Base-by-base conservation (phyloP, 2,113 vertebrate genomes). In the Leucopsar rothschildi region DNA sequence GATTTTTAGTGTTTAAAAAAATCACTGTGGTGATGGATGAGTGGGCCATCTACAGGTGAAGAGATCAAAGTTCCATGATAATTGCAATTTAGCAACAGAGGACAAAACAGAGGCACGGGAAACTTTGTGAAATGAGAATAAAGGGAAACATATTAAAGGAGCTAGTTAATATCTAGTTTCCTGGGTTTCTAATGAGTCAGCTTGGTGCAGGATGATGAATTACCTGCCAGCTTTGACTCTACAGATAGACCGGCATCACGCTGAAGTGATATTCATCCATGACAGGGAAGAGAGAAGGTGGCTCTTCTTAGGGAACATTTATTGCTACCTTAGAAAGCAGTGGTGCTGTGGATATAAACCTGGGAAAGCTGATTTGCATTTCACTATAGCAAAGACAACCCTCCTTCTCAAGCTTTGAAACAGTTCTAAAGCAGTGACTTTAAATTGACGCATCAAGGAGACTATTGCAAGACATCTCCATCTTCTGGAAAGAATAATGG, bases 61-160 rank as follows among this genome's bases (percentile, higher is more conserved):
- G 68, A 93, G 85, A 73, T 80, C 71, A 90, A 94, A 95, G 79
- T 82, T 64, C 37, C 68, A 44, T 47, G 52, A 90, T 93, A 92
- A 96, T 92, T 90, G 83, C 66, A 96, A 90, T 94, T 92, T 94
- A 92, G 63, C 42, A 77, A 80, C 45, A 87, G 88, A 85, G 47
- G 75, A 87, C 75, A 66, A 91, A 97, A 87, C 23, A 82, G 89
- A 93, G 82, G 35, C 63, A 94, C 44, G 6, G 71, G 42, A 91
- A 91, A 70, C 47, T 94, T 78, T 59, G 73, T 95, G 70, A 95
- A 96, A 90, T 77, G 27, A 92, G 66, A 91, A 86, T 87, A 91
- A 91, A 75, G 40, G 47, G 56, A 93, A 86, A 80, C 13, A 21
- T 59, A 80, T 82, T 70, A 42, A 63, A 93, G 42, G 42, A 77